Conservation (phyloP, 2,888 invertebrate species). For the Boloria selene region DNA sequence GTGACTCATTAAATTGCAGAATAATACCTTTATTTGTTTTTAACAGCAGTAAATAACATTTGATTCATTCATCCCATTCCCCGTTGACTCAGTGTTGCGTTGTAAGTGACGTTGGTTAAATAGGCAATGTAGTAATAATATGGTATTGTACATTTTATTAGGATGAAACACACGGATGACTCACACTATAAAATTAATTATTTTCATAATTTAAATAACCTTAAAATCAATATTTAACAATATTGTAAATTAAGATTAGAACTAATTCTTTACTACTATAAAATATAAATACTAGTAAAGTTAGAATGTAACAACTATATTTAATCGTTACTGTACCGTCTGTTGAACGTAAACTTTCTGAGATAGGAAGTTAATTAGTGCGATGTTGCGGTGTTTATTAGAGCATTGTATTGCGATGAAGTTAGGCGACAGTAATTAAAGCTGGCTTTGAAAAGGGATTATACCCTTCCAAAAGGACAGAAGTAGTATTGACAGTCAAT, state of each 20-base stretch:
- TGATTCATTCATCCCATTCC: slow-evolving; percentile 33
- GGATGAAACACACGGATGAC: slow-evolving; percentile 18
- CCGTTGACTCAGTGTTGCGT: slow-evolving; percentile 30
- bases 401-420: slow-evolving; percentile 52
- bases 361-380: slow-evolving; percentile 50
- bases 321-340: not conserved
- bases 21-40: slow-evolving; percentile 6
- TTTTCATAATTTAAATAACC: no score
- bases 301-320: not conserved
- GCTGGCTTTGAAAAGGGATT: slow-evolving; percentile 39
- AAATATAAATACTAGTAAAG: no score
- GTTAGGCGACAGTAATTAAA: slow-evolving; percentile 47
- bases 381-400: slow-evolving; percentile 63
- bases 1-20: slow-evolving; percentile 6
- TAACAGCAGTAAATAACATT: slow-evolving; percentile 16
- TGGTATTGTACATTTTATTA: slow-evolving; percentile 12
- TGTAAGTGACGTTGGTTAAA: slow-evolving; percentile 33
- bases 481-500: not conserved
- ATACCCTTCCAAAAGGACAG: slow-evolving; percentile 21
- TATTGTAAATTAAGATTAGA: not conserved
- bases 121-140: slow-evolving; percentile 13
- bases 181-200: slow-evolving; percentile 23
- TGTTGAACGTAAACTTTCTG: slow-evolving; percentile 21
- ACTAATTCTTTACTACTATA: no score
- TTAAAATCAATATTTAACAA: no score